Evolutionary conservation across 2,797 vertebrate species (phyloP).

Genomic region (Fundulus diaphanus): DNA sequence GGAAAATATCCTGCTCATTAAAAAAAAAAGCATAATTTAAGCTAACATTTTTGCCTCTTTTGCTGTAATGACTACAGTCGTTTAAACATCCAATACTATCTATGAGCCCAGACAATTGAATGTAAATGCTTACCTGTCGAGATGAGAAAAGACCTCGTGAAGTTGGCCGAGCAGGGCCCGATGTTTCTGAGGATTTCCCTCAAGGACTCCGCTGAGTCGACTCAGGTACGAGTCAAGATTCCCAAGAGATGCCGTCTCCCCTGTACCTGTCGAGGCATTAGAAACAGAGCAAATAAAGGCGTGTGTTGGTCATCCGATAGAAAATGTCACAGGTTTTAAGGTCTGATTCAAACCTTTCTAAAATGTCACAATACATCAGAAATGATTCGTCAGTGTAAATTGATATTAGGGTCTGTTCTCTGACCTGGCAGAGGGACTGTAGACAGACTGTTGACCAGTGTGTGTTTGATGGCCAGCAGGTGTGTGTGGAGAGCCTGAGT

Average conservation of each 20-base stretch:
- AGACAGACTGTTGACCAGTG: constrained; percentile 89
- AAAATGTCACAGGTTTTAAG: background rate
- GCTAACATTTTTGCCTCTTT: background rate
- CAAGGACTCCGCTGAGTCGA: constrained; percentile 89
- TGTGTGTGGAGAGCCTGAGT: constrained; percentile 93
- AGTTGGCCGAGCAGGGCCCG: constrained; percentile 90
- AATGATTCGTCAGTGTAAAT: background rate
- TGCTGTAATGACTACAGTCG: background rate
- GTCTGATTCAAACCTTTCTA: background rate
- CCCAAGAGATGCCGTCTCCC: constrained; percentile 91
- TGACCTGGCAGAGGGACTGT: constrained; percentile 93
- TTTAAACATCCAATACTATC: background rate
- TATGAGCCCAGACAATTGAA: background rate
- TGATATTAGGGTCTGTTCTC: background rate
- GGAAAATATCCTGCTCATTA: background rate
- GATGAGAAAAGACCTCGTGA: constrained; percentile 91
- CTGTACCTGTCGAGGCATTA: constrained; percentile 81
- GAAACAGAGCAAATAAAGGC: background rate
- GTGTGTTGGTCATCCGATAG: background rate
- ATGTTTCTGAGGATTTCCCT: constrained; percentile 92
- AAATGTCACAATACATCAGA: background rate
- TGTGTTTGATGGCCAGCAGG: constrained; percentile 91
- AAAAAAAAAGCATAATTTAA: background rate
- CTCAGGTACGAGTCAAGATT: constrained; percentile 96
- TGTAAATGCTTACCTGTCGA: constrained; percentile 87